Percentiles rank a stretch among this genome's conserved stretches.
Conservation (phyloP, 1,140 invertebrate genomes). For the Batillaria attramentaria region DNA sequence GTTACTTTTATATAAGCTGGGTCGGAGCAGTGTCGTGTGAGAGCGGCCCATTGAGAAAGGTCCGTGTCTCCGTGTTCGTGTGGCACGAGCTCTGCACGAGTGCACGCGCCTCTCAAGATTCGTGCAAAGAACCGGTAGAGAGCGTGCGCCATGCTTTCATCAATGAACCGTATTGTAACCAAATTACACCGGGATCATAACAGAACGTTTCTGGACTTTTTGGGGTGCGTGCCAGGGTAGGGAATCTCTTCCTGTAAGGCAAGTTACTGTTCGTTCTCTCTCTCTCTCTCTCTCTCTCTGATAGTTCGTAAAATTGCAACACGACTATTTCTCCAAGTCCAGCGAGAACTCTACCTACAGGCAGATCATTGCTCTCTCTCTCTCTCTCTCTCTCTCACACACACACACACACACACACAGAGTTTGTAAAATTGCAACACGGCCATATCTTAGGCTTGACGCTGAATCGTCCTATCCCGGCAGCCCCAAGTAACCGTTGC, state of each 20-base stretch:
- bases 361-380: background rate
- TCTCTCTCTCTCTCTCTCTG: background rate
- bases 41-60: background rate
- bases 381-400: background rate
- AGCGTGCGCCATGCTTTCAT: background rate
- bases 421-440: no score
- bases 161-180: background rate
- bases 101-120: conserved; percentile 4
- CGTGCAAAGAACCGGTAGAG: background rate
- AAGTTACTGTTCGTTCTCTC: no score
- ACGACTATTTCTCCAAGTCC: background rate
- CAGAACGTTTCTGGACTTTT: background rate
- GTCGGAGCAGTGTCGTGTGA: background rate
- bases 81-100: background rate
- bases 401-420: background rate
- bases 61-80: background rate
- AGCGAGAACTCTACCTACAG: no score
- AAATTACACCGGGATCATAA: no score
- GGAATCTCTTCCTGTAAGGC: background rate
- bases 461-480: no score
- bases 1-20: no score
- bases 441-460: no score
- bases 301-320: background rate
- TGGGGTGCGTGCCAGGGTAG: background rate
- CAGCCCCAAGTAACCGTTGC: no score